A percentile compares a stretch with the other conserved stretches of the same genome.
These are phyloP conservation scores for Vidua macroura DNA, from an alignment of 2,113 vertebrate species.

Conservation along the genomic window DNA sequence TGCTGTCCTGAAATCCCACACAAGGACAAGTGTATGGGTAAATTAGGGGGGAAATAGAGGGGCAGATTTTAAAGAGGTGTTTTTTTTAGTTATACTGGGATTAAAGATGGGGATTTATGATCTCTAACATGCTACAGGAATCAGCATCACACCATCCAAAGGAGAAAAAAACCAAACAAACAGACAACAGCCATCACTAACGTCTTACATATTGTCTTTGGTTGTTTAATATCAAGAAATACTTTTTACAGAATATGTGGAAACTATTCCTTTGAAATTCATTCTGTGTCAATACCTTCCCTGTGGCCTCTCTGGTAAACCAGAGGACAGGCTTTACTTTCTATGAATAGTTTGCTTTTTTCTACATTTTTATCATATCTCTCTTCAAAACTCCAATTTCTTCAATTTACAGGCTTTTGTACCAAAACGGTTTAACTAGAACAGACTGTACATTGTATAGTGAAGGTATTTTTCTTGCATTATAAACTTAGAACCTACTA, in stretches of 20 bases:
- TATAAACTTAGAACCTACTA: conserved; percentile 1
- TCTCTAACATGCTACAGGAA: background rate
- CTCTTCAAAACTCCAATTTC: background rate
- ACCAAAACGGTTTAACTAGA: background rate
- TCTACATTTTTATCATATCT: background rate
- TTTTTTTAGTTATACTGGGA: background rate
- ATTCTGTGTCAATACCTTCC: background rate
- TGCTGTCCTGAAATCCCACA: background rate
- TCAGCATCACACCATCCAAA: background rate
- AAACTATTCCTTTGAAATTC: conserved; percentile 15
- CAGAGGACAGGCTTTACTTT: conserved; percentile 3
- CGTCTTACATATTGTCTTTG: conserved; percentile 49
- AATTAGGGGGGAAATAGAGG: background rate
- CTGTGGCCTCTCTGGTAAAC: background rate
- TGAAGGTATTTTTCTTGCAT: background rate
- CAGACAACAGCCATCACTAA: conserved; percentile 33
- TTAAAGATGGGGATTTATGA: background rate
- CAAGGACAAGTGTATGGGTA: background rate
- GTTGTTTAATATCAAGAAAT: conserved; percentile 67
- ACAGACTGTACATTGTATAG: conserved; percentile 17
- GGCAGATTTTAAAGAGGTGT: background rate
- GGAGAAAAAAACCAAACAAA: background rate
- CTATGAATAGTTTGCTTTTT: background rate
- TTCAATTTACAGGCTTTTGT: background rate
- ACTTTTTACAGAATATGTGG: conserved; percentile 50